Base-by-base conservation (phyloP, 2,113 vertebrate genomes). In the Prinia subflava region DNA sequence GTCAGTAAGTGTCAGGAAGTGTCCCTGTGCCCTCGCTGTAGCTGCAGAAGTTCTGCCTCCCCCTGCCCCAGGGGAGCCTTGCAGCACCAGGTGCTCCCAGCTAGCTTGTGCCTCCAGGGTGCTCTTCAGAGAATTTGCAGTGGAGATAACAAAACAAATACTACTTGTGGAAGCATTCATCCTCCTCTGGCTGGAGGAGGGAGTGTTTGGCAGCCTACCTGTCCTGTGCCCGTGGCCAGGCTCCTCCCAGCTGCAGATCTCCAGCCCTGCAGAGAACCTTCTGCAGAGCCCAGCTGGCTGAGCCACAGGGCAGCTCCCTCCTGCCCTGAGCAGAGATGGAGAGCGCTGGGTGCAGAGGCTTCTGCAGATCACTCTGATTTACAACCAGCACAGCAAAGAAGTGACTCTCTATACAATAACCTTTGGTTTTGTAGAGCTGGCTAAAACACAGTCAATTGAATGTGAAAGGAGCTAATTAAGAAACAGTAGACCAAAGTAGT, bases 401-500 rank as follows among this genome's bases (percentile, higher is more conserved):
- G 52, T 68, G 79, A 19, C 64, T 68, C 35, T 31, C 14, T n/a
- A 22, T 64, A 78, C 42, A 83, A 28, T 92, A 96, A 92, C 71
- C 59, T 93, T 81, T 96, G 63, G 24, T 93, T 93, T 92, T 92
- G 79, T 94, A 64, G 71, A 88, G 68, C 56, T 86, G 37, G 82
- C 74, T 95, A 83, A 91, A 91, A 63, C 37, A 47, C 25, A 86
- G 86, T 83, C 84, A 93, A 74, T 64, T 83, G 88, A 79, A 95
- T 94, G 70, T 96, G 94, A 90, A 95, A 85, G 52, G 13, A 87
- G 49, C n/a, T 94, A 95, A 92, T 95, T 95, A 95, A 94, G 87
- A 73, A 39, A 95, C 28, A 57, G 81, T 46, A 95, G 81, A 76
- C 62, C 56, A 53, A 80, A 94, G 81, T 42, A 91, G 89, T 83